Evolutionary conservation across 37 sponge, comb jelly and placozoan species (phyloP).

Genomic region (Chondrosia reniformis): DNA sequence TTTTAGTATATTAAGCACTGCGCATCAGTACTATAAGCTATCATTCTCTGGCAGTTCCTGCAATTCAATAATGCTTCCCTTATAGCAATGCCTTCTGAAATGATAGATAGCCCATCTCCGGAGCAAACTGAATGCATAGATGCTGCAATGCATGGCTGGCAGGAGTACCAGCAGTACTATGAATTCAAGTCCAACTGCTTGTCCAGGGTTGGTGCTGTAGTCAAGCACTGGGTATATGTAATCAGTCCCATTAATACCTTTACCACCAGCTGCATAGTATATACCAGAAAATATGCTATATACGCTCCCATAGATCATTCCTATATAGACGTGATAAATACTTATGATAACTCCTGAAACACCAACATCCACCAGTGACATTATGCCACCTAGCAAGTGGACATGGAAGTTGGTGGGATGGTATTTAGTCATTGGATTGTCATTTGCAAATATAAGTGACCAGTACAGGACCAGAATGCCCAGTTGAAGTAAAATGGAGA

Average conservation of each 20-base stretch:
- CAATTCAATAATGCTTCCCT: too few relatives aligned
- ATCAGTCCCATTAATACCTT: conserved; percentile 46
- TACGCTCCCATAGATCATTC: neutral
- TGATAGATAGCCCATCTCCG: too few relatives aligned
- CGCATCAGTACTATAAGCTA: too few relatives aligned
- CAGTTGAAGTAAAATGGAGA: conserved; percentile 20
- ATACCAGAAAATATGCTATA: conserved; percentile 56
- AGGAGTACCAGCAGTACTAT: conserved; percentile 18
- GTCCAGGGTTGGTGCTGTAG: conserved; percentile 39
- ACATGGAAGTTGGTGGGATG: conserved; percentile 28
- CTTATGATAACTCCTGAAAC: conserved; percentile 33
- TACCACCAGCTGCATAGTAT: conserved; percentile 31
- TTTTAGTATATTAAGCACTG: too few relatives aligned
- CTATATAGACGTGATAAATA: conserved; percentile 39
- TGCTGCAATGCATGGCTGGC: conserved; percentile 44
- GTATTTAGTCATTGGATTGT: neutral
- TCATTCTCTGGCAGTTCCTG: too few relatives aligned
- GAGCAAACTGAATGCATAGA: conserved; percentile 6
- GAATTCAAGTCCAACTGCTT: conserved; percentile 18
- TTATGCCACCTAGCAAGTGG: conserved; percentile 48
- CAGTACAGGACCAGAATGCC: conserved; percentile 48
- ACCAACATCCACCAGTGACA: conserved; percentile 51
- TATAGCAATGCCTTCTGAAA: too few relatives aligned
- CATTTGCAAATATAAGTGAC: conserved; percentile 29
- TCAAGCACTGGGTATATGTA: conserved; percentile 56